Evolutionary conservation across 2,113 vertebrate genomes (phyloP), one percentile per base, ranked within the genome.

Genomic region (Callospermophilus lateralis): DNA sequence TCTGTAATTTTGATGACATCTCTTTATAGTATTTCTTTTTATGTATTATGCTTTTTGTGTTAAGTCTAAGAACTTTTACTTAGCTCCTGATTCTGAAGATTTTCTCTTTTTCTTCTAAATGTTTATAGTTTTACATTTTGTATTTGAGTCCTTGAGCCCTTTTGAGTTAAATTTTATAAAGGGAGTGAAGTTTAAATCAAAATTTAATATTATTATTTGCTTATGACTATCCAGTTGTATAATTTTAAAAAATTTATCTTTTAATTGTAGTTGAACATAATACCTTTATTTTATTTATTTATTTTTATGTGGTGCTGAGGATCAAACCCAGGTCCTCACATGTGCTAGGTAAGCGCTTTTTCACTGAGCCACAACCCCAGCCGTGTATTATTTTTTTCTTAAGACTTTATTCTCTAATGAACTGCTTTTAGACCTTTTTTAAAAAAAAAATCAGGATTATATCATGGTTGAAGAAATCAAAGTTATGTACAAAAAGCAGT

Each of bases 121-220:
- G 45, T 91, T 26, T 86, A 70, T 70, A 78, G 72, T 77, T 93
- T 77, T 68, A 74, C 19, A 42, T 84, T 93, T 84, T 84, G 19
- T 8, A 77, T 55, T 78, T 85, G 77, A 67, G 68, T 68, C 61
- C 26, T 8, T 68, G 61, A 85, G 63, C n/a, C 81, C 77, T 85
- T 85, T 67, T 76, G 26, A 93, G 45, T 85, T 85, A 76, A 84
- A 79, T 72, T 72, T 80, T 61, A 8, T 84, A 9, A 45, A 80
- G 37, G 19, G 84, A 22, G 0, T 72, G 34, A 90, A 15, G 5
- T 51, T 85, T 77, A 87, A 70, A 15, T 74, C 1, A 34, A 81
- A 93, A 32, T 48, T 77, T 53, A 48, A 80, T 51, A 53, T 63
- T 74, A 83, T 22, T 53, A 74, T 89, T 65, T 74, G 68, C 55